These are phyloP conservation scores for Hirtodrosophila duncani DNA, from an alignment of 2,888 invertebrate species.

Conservation along the genomic window DNA sequence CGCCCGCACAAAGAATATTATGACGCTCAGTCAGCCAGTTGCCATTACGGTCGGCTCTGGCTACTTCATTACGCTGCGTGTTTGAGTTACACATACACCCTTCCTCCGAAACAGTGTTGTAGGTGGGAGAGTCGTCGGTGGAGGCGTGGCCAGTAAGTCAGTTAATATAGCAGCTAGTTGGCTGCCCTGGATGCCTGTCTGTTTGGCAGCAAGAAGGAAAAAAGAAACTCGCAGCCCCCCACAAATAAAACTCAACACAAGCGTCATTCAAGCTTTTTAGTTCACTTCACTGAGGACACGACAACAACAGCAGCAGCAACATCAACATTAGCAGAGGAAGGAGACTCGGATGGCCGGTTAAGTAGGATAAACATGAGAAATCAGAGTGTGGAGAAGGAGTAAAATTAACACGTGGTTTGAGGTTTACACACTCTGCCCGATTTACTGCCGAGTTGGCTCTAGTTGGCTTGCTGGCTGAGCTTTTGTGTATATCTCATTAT, in stretches of 20 bases:
- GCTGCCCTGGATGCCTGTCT: conserved; percentile 57
- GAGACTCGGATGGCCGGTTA: conserved; percentile 7
- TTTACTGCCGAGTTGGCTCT: conserved; percentile 57
- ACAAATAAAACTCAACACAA: conserved; percentile 58
- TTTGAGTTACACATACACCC: conserved; percentile 42
- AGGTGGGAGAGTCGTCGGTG: too few species aligned
- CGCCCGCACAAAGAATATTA: conserved; percentile 53
- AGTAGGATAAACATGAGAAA: background rate
- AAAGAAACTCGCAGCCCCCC: conserved; percentile 44
- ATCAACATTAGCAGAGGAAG: conserved; percentile 34
- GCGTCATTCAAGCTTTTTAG: conserved; percentile 70
- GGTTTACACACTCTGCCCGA: conserved; percentile 61
- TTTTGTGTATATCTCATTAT: conserved; percentile 66
- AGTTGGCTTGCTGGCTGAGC: conserved; percentile 50
- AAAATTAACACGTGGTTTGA: conserved; percentile 69
- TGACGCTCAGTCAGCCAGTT: conserved; percentile 65
- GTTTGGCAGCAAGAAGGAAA: conserved; percentile 40
- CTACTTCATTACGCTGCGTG: conserved; percentile 71
- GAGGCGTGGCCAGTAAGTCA: conserved; percentile 60
- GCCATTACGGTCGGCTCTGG: conserved; percentile 57
- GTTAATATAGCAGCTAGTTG: conserved; percentile 68
- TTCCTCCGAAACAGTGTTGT: conserved; percentile 19
- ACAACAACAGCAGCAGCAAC: conserved; percentile 26
- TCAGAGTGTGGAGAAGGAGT: conserved; percentile 39
- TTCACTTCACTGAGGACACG: conserved; percentile 39